A percentile compares a stretch with the other conserved stretches of the same genome.
Conservation (phyloP, 35 echinoderm and acorn worm genomes). For the Apostichopus californicus region DNA sequence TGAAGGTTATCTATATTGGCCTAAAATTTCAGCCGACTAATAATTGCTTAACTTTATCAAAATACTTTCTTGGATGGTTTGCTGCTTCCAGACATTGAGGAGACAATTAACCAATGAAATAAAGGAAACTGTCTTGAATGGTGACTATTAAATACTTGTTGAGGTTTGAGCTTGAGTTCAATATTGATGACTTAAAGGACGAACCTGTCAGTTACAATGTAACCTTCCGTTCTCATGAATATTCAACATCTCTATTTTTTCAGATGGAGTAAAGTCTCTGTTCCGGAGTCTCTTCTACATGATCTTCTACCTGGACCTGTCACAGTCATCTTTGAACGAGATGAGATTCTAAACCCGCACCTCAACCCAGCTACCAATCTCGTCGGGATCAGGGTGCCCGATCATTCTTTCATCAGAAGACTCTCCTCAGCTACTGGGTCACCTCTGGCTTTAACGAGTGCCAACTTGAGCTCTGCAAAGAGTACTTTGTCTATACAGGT, state of each 20-base stretch:
- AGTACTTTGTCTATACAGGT: slow-evolving; percentile 93
- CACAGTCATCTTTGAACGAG: slow-evolving; percentile 78
- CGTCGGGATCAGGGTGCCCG: slow-evolving; percentile 85
- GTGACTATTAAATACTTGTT: no score
- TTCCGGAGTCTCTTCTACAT: slow-evolving; percentile 58
- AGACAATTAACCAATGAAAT: no score
- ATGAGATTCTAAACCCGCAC: slow-evolving; percentile 75
- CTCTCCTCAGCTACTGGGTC: slow-evolving; percentile 64
- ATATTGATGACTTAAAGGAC: no score
- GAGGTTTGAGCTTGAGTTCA: no score
- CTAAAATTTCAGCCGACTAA: no score
- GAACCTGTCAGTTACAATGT: background rate
- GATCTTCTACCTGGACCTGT: slow-evolving; percentile 95
- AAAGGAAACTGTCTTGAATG: no score
- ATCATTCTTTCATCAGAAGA: slow-evolving; percentile 77
- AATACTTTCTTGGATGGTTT: no score
- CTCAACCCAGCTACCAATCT: slow-evolving; percentile 76
- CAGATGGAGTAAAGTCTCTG: slow-evolving; percentile 92
- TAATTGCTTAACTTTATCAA: no score
- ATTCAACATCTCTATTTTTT: background rate
- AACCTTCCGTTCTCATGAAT: background rate
- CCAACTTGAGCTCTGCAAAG: slow-evolving; percentile 76
- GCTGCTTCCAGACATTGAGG: no score
- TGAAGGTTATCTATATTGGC: no score
- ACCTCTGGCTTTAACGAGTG: slow-evolving; percentile 90